phyloP scores from a whole-genome alignment of 2,888 invertebrate genomes.

The Pristionchus fissidentatus region DNA sequence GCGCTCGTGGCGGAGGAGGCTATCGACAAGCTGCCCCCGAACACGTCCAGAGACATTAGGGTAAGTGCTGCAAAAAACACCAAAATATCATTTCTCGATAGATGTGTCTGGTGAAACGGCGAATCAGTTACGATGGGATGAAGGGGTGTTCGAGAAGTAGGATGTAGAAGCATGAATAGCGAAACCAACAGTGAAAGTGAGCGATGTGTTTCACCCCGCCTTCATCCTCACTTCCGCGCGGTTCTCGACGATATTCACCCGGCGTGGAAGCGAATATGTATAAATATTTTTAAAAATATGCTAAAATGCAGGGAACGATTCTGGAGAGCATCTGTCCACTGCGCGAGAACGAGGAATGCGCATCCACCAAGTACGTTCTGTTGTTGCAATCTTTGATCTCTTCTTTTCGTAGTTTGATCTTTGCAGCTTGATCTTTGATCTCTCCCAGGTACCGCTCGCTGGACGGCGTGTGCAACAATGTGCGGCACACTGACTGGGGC shows the following conservation, averaged over 20 bases:
- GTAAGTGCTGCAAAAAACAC: no score
- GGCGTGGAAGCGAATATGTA: no score
- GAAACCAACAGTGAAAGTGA: no score
- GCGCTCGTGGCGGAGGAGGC: slow-evolving; percentile 39
- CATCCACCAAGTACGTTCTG: slow-evolving; percentile 33
- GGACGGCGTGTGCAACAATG: slow-evolving; percentile 62
- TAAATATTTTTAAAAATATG: no score
- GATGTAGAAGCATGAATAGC: no score
- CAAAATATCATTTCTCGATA: no score
- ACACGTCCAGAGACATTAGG: slow-evolving; percentile 1
- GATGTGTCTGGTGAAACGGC: no score
- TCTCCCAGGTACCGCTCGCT: slow-evolving; percentile 51
- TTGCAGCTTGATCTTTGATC: not conserved
- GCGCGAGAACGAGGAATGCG: slow-evolving; percentile 42
- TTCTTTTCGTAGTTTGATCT: not conserved
- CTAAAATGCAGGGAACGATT: slow-evolving; percentile 21
- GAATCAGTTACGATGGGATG: no score
- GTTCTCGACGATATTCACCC: no score
- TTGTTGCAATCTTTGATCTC: slow-evolving; percentile 37
- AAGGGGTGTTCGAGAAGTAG: no score
- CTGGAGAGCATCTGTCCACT: slow-evolving; percentile 34
- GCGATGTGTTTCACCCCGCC: no score
- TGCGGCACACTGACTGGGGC: slow-evolving; percentile 56
- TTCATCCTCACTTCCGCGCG: no score
- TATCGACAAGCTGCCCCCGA: not conserved